Base-by-base conservation (phyloP, 2,113 vertebrate species). In the Thomomys bottae region DNA sequence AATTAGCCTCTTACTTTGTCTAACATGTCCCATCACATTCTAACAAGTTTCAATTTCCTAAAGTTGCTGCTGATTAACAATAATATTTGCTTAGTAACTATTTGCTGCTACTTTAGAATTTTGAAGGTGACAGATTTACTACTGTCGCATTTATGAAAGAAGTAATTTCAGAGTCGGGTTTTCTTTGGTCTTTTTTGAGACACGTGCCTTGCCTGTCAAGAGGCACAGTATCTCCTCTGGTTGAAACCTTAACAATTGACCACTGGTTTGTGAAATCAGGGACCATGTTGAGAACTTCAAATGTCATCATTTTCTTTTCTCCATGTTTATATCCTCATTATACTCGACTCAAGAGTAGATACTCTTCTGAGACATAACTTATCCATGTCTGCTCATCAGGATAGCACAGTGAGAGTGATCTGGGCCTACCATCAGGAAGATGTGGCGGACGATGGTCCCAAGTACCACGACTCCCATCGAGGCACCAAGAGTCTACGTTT, bases 391-490 rank as follows among this genome's bases (percentile, higher is more conserved):
- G 76, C 30, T 34, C 66, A 79, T 38, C 79, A 99, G 98, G 98
- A 98, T 34, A 98, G 98, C 95, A 99, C 98, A 1, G 95, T 98
- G 76, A 89, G 98, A 84, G 98, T 99, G 49, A 99, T 99, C 95
- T 99, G 98, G 98, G 98, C 98, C 7, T 98, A 98, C 90, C 98
- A 99, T 79, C 95, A 94, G 3, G 98, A 98, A 84, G 98, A 99
- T 18, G 91, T 98, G 42, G 98, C 97, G 75, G 97, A 97, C 57
- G 96, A 97, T 12, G 97, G 98, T 28, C 98, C 98, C 23, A 97
- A 96, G 79, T 99, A 99, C 94, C 98, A 99, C 2, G 97, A 97
- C 28, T 81, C 96, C 42, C 98, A 98, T 84, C 97, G 98, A 36
- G 98, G 98, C 2, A 98, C 98, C 61, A 99, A 98, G 96, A 99